A percentile compares a stretch with the other conserved stretches of the same genome.
Evolutionary conservation across 2,113 vertebrate genomes (phyloP).

Genomic region (Marmota flaviventris): DNA sequence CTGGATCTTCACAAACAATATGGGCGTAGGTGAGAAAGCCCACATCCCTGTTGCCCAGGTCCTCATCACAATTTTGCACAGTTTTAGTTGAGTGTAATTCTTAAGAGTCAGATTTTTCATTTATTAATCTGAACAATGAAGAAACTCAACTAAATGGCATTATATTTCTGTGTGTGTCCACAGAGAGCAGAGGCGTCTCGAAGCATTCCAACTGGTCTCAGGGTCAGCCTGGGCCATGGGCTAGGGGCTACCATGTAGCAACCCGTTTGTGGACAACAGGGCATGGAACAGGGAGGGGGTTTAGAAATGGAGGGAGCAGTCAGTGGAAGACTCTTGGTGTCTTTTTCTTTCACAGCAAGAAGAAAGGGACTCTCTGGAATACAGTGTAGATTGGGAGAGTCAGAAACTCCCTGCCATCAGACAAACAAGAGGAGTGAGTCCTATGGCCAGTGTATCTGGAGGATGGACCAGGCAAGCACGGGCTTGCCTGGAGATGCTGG

Average conservation of each 20-base stretch:
- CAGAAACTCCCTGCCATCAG: neutral
- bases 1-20: neutral
- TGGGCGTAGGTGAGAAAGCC: neutral
- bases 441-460: neutral
- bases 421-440: neutral
- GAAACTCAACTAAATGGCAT: neutral
- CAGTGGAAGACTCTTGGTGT: neutral
- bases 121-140: neutral
- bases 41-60: neutral
- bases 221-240: neutral
- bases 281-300: neutral
- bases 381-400: neutral
- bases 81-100: neutral
- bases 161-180: neutral
- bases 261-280: accelerated
- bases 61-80: neutral
- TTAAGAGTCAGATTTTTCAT: constrained; percentile 30
- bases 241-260: neutral
- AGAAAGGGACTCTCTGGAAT: neutral
- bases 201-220: neutral
- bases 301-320: neutral
- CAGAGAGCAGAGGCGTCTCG: neutral
- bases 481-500: neutral
- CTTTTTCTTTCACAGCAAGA: neutral
- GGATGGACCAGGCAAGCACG: neutral